phyloP scores from a whole-genome alignment of 2,113 vertebrate genomes.

The Geococcyx californianus region DNA sequence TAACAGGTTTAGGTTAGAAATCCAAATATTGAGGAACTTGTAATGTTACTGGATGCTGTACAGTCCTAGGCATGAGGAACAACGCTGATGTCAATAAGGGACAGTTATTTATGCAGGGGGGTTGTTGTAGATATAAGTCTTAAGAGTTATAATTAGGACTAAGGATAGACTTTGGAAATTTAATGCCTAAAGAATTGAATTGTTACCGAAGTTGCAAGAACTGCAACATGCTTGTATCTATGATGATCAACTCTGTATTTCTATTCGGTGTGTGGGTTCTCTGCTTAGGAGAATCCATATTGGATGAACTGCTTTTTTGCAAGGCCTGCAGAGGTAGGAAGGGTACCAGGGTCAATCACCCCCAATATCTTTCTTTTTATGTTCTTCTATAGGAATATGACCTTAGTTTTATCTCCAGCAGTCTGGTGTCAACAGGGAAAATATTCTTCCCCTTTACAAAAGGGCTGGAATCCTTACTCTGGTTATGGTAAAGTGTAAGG shows the following conservation, averaged over 20 bases:
- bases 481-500: background rate
- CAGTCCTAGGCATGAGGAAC: background rate
- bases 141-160: background rate
- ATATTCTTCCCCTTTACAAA: background rate
- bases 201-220: background rate
- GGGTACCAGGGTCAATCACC: background rate
- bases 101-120: background rate
- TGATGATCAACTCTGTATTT: background rate
- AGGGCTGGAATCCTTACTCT: background rate
- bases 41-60: background rate
- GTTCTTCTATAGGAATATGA: background rate
- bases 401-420: background rate
- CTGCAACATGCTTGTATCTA: background rate
- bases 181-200: background rate
- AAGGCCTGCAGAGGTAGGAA: background rate
- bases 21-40: background rate
- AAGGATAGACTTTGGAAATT: background rate
- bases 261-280: background rate
- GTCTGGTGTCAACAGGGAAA: background rate
- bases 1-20: background rate
- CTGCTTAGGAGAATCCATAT: background rate
- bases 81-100: background rate
- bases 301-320: background rate
- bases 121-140: background rate
- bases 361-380: background rate